Base-by-base conservation (phyloP, 2,113 vertebrate species). In the Python bivittatus region DNA sequence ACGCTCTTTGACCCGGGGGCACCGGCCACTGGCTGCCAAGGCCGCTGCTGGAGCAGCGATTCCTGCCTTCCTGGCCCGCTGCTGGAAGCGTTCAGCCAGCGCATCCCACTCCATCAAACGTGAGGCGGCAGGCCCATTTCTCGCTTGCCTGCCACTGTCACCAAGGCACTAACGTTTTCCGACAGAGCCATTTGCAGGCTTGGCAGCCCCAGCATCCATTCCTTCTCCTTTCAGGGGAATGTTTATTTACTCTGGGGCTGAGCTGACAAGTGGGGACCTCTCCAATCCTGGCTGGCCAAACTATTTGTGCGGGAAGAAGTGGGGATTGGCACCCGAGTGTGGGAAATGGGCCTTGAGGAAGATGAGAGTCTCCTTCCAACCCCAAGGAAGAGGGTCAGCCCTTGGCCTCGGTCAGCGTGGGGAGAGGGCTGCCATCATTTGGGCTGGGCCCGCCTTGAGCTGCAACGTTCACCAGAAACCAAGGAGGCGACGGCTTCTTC, bases 121-220 rank as follows among this genome's bases (percentile, higher is more conserved):
- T 90, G 92, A 94, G 96, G 94, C 94, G 94, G 97, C 96, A 97
- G 95, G 92, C 94, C 96, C 93, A 97, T 97, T 97, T 97, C 95
- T 95, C 88, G 91, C 95, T 92, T 95, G 96, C 96, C 95, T 94
- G 95, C 92, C 89, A 92, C 93, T 96, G 96, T 97, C 96, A 95
- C 93, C 88, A 92, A 86, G 52, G 85, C 91, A 38, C 93, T 95
- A 95, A 94, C 95, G 85, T 54, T 94, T 95, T 96, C 93, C 94
- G 95, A 93, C 94, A 95, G 94, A 92, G 94, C 93, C 91, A 72
- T 92, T 93, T 95, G 90, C 95, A 92, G 93, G 95, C 92, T 54
- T 92, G 92, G 61, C 92, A 92, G 72, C 86, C 83, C 42, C 83
- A 44, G 44, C 60, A 29, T n/a, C 87, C 90, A n/a, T 17, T 33